Evolutionary conservation across 2,797 vertebrate genomes (phyloP).

Genomic region (Micromesistius poutassou): DNA sequence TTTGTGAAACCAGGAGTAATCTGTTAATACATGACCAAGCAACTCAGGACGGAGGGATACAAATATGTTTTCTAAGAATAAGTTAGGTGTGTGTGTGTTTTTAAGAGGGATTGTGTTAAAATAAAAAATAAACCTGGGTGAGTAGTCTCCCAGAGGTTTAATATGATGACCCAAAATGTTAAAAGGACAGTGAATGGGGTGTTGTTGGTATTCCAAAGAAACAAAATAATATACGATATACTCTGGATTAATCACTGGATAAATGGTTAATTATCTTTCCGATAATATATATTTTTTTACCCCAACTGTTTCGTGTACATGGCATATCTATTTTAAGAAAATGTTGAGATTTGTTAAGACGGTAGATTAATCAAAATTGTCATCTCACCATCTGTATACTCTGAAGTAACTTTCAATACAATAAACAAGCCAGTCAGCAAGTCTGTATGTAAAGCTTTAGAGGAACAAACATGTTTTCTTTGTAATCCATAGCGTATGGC

Average conservation of each 20-base stretch:
- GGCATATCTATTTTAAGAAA: background rate
- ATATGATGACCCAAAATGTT: background rate
- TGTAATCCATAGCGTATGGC: background rate
- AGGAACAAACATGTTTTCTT: background rate
- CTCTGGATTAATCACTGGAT: background rate
- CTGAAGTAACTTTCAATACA: background rate
- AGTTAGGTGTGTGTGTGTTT: background rate
- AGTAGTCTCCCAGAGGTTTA: background rate
- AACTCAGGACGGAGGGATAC: background rate
- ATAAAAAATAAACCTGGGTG: background rate
- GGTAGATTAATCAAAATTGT: background rate
- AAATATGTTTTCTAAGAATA: background rate
- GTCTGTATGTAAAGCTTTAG: background rate
- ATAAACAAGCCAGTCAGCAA: background rate
- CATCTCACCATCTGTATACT: too few relatives aligned
- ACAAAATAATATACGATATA: background rate
- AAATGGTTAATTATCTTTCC: background rate
- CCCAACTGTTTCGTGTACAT: background rate
- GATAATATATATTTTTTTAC: background rate
- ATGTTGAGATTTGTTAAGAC: background rate
- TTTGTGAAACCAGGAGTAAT: background rate
- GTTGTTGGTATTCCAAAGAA: slow-evolving; percentile 1
- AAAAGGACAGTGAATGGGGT: background rate
- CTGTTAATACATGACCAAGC: background rate
- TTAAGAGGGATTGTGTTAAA: too few relatives aligned